These are phyloP conservation scores for Gymnosoma rotundatum DNA, from an alignment of 2,888 invertebrate genomes.

Conservation along the genomic window DNA sequence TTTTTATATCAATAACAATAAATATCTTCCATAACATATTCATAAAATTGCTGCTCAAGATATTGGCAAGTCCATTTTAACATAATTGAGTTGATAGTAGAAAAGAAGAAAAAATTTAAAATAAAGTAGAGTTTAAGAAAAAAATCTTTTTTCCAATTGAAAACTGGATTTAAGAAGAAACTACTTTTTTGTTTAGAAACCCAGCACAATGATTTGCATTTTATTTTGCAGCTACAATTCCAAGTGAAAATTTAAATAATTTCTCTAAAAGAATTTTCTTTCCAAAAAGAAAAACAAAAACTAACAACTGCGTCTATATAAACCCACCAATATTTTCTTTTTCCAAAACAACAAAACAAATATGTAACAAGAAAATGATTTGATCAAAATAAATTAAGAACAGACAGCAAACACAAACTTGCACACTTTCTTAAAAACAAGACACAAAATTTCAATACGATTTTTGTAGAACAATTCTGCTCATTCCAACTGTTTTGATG, in stretches of 20 bases:
- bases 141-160: background rate
- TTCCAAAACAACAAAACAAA: slow-evolving; percentile 16
- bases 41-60: no score
- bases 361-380: slow-evolving; percentile 43
- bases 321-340: slow-evolving; percentile 1
- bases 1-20: no score
- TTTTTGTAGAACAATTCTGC: slow-evolving; percentile 29
- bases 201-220: no score
- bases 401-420: slow-evolving; percentile 46
- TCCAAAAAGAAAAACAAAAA: slow-evolving; percentile 17
- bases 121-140: no score
- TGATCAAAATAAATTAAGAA: slow-evolving; percentile 60
- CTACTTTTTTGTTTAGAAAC: background rate
- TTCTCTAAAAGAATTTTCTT: slow-evolving; percentile 65
- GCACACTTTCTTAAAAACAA: slow-evolving; percentile 11
- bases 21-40: no score
- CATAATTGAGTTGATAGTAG: no score
- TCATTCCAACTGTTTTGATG: slow-evolving; percentile 58
- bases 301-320: slow-evolving; percentile 23
- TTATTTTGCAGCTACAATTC: background rate
- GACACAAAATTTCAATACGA: slow-evolving; percentile 32
- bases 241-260: slow-evolving; percentile 28
- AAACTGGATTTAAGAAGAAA: slow-evolving; percentile 11
- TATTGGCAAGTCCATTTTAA: no score
- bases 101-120: no score